These are phyloP conservation scores for Malthinus flaveolus DNA, from an alignment of 2,888 invertebrate genomes.

Conservation along the genomic window DNA sequence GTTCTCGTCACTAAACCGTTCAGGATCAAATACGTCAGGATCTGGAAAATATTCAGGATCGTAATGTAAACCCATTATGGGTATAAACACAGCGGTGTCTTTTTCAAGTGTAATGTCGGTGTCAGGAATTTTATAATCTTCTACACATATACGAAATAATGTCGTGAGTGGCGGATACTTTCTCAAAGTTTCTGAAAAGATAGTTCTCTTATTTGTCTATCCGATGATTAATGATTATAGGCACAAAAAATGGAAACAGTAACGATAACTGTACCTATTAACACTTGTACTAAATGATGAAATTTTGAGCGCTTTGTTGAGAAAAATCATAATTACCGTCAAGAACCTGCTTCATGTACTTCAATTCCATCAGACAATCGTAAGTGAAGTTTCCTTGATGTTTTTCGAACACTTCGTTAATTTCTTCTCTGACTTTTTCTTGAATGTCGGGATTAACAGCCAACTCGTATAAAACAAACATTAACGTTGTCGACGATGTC, in stretches of 20 bases:
- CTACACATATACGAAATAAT: not conserved
- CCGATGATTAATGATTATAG: too few species aligned
- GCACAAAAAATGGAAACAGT: too few species aligned
- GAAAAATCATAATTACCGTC: too few species aligned
- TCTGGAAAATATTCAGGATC: not conserved
- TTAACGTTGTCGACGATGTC: not conserved
- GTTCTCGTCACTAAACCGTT: not conserved
- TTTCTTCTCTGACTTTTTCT: not conserved
- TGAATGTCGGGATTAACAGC: not conserved
- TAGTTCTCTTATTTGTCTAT: too few species aligned
- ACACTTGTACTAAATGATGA: too few species aligned
- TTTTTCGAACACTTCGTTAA: not conserved
- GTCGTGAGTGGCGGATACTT: not conserved
- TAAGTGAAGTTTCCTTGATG: slow-evolving; percentile 3
- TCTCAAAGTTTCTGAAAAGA: slow-evolving; percentile 1
- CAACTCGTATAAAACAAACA: not conserved
- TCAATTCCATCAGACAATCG: not conserved
- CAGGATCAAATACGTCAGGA: not conserved
- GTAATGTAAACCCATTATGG: not conserved
- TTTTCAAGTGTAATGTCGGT: not conserved
- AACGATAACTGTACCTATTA: too few species aligned
- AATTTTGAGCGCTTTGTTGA: too few species aligned
- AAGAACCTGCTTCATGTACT: not conserved
- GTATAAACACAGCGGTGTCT: slow-evolving; percentile 2
- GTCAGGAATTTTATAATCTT: not conserved